These are phyloP conservation scores for Odontophorus gujanensis DNA, from an alignment of 2,113 vertebrate species.

Conservation along the genomic window DNA sequence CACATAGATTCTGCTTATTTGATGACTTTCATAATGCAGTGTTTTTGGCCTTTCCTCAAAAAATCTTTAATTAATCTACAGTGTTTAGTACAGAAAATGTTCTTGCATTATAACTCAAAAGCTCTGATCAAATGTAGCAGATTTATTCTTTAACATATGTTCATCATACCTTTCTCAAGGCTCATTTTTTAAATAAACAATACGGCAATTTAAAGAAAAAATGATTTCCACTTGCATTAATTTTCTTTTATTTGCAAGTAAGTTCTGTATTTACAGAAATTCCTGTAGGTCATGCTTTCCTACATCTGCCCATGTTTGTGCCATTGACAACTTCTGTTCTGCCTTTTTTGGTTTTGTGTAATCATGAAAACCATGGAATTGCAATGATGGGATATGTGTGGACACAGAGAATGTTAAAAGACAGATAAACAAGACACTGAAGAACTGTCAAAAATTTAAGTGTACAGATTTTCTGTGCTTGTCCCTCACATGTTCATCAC, in stretches of 20 bases:
- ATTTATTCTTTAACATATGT: neutral
- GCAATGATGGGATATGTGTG: neutral
- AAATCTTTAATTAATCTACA: neutral
- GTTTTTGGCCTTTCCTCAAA: neutral
- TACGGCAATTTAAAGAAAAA: neutral
- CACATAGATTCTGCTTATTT: neutral
- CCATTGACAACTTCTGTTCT: neutral
- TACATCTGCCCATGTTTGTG: neutral
- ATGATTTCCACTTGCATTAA: neutral
- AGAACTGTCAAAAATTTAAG: neutral
- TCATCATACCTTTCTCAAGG: neutral
- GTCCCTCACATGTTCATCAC: accelerated
- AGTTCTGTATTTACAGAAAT: neutral
- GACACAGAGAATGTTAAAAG: neutral
- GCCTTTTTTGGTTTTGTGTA: neutral
- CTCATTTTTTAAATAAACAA: neutral
- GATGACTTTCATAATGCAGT: neutral
- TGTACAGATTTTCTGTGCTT: neutral
- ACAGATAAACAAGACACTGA: neutral
- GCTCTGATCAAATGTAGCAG: neutral
- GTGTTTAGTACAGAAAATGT: neutral
- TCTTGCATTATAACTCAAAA: neutral
- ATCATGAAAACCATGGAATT: neutral
- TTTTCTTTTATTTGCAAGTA: neutral
- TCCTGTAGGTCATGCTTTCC: neutral